Evolutionary conservation across 2,888 invertebrate species (phyloP), one percentile per base, ranked within the genome.

Genomic region (Erebia aethiops): DNA sequence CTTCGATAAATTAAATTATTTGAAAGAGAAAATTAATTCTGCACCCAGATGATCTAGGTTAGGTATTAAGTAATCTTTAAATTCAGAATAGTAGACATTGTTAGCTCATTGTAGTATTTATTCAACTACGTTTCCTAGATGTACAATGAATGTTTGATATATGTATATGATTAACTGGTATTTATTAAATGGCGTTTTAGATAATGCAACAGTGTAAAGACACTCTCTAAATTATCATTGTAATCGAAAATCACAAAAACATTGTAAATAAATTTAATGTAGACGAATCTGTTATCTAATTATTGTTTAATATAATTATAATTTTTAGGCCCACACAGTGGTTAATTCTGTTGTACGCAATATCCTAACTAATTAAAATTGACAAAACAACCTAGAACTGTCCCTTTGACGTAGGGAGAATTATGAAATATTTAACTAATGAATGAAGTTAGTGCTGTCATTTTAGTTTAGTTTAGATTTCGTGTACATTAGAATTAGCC

Each of bases 251-350:
- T 18, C 46, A 62, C 62, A 21, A 41, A n/a, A 3, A 18, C 54
- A 62, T 18, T 72, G 67, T 72, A 72, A 18, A 67, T 72, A 70
- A 54, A 67, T 16, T 49, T 49, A 13, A 46, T 62, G 52, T 71
- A 68, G 68, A 54, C 35, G n/a, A 43, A 21, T 67, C 11, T 63
- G 16, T 52, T n/a, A 67, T 9, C 9, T 41, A 16, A 43, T 13
- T 43, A 43, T 46, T 16, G 35, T 35, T 35, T 35, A 35, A 35
- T 35, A 35, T 35, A 35, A 35, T 35, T 35, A 35, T 35, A 35
- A 35, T 35, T 35, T 35, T 35, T 35, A 35, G 35, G 35, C 35
- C 35, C 7, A 35, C 35, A 35, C 0, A 35, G 35, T 35, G 5
- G 35, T 35, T 35, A 35, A 35, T 35, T 35, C 35, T 5, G 35